Percentiles rank a stretch among this genome's conserved stretches.
phyloP scores from a whole-genome alignment of 2,888 invertebrate species.

The Diarsia brunnea region DNA sequence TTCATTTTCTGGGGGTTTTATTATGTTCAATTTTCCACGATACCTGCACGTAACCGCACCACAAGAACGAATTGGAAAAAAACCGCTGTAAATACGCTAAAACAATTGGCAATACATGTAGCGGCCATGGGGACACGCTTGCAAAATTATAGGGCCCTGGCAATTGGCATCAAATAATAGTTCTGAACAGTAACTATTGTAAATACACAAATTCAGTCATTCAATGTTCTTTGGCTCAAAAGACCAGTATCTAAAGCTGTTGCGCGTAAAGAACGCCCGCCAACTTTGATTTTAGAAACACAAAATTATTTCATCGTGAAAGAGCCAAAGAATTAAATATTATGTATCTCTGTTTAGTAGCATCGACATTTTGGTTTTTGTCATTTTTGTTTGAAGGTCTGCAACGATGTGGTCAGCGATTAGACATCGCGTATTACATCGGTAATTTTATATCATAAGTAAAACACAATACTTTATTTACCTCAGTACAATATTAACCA shows the following conservation, averaged over 20 bases:
- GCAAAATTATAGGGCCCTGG: slow-evolving; percentile 59
- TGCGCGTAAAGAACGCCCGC: not conserved
- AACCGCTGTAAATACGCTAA: slow-evolving; percentile 82
- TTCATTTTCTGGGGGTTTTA: too few relatives aligned
- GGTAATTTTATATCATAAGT: slow-evolving; percentile 55
- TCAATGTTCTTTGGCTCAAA: slow-evolving; percentile 45
- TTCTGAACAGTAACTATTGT: slow-evolving; percentile 59
- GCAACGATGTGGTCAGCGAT: slow-evolving; percentile 63
- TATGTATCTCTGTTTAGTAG: slow-evolving; percentile 3
- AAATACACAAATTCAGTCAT: slow-evolving; percentile 68
- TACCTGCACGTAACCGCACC: slow-evolving; percentile 48
- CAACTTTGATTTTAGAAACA: slow-evolving; percentile 15
- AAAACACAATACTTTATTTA: slow-evolving; percentile 47
- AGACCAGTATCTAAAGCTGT: slow-evolving; percentile 3
- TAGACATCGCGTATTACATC: slow-evolving; percentile 63
- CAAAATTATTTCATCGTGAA: not conserved
- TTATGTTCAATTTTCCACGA: not conserved
- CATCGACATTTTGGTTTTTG: slow-evolving; percentile 57
- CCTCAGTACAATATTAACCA: slow-evolving; percentile 39
- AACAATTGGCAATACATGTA: slow-evolving; percentile 75
- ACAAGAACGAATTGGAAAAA: slow-evolving; percentile 31
- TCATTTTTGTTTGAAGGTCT: slow-evolving; percentile 61
- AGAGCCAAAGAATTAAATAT: slow-evolving; percentile 46
- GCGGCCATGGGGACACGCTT: slow-evolving; percentile 74
- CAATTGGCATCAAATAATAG: slow-evolving; percentile 66